Base-by-base conservation (phyloP, 2,888 invertebrate genomes). In the Parascotia fuliginaria region DNA sequence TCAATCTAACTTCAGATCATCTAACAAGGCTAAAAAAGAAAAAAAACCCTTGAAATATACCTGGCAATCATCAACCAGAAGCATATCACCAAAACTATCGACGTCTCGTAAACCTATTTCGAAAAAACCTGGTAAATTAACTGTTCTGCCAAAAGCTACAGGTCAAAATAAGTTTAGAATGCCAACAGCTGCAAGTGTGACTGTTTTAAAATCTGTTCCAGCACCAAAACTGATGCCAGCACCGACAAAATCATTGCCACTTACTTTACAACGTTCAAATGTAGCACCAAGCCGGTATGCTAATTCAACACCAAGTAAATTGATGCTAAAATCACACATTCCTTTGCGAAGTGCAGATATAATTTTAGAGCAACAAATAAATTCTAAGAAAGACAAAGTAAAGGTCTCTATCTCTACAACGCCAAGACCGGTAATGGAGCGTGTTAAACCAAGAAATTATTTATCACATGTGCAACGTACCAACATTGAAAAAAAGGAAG, bases 161-260 rank as follows among this genome's bases (percentile, higher is more conserved):
- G 36, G 48, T 3, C 29, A 42, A 16, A 57, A 53, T 0, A 58
- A 38, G 11, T 54, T 54, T 4, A 78, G 65, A 47, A 73, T 77
- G 59, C 61, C 67, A n/a, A 46, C 68, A 24, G 73, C 77, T 15
- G 76, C 79, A 12, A 82, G 77, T 51, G 55, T 73, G 5, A 59
- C 72, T 0, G 51, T 70, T 2, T 72, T 75, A 9, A 72, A 60
- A 44, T 70, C 56, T 42, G 53, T 75, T 14, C 55, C 77, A 42
- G 62, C 67, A 6, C 77, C 81, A 12, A 60, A 66, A 43, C 54
- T 72, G 1, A 70, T 47, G 36, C 27, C 49, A 27, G 36, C 55
- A 5, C 27, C 32, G 9, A 12, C 13, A 0, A 55, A 65, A 33
- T 40, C 45, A 19, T 31, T 41, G 27, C 42, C 52, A 29, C 4